These are phyloP conservation scores for Spea multiplicata DNA, from an alignment of 2,113 vertebrate species.

Conservation along the genomic window DNA sequence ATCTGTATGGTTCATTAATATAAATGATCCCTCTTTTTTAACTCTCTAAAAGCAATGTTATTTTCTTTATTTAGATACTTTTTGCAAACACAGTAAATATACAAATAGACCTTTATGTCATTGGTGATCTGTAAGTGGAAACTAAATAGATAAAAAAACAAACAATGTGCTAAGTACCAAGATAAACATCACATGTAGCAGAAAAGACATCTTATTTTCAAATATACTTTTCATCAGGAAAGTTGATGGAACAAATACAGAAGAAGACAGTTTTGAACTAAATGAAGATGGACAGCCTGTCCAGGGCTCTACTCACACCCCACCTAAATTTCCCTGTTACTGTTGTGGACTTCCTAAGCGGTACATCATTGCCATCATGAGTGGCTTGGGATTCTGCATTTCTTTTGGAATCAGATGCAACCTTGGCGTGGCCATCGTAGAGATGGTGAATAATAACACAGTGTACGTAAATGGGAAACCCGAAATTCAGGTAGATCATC, in stretches of 20 bases:
- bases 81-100: too few relatives aligned
- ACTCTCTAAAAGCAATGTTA: too few relatives aligned
- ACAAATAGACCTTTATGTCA: too few relatives aligned
- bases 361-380: conserved; percentile 95
- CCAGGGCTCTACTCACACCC: conserved; percentile 39
- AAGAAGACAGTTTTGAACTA: conserved; percentile 80
- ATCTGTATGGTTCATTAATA: too few relatives aligned
- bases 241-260: conserved; percentile 77
- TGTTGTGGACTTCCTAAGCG: conserved; percentile 92
- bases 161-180: too few relatives aligned
- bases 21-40: too few relatives aligned
- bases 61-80: too few relatives aligned
- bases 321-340: conserved; percentile 69
- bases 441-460: conserved; percentile 98
- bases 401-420: conserved; percentile 97
- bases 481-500: conserved; percentile 80
- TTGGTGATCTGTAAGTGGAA: too few relatives aligned
- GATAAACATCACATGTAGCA: too few relatives aligned
- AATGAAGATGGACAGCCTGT: conserved; percentile 83
- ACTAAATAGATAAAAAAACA: too few relatives aligned
- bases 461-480: conserved; percentile 87
- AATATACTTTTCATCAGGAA: conserved; percentile 66
- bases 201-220: not conserved
- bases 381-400: conserved; percentile 96
- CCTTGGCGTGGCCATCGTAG: conserved; percentile 94